These are phyloP conservation scores for Heterohyrax brucei DNA, from an alignment of 2,797 vertebrate genomes.

Conservation along the genomic window DNA sequence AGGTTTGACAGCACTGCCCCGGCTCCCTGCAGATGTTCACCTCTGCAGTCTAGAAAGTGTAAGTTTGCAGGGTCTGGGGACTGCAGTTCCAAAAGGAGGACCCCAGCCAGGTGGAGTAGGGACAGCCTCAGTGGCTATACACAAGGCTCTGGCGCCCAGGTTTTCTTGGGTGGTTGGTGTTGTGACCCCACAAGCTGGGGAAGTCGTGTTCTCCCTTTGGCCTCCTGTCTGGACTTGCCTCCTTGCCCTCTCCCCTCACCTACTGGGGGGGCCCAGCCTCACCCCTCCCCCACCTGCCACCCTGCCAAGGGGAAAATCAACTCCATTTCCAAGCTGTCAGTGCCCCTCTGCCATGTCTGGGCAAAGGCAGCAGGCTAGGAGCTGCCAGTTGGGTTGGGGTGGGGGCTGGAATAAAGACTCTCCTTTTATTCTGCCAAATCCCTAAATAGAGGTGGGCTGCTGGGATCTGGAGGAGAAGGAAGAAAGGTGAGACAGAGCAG, in stretches of 20 bases:
- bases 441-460: slow-evolving; percentile 46
- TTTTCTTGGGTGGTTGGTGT: background rate
- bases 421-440: slow-evolving; percentile 65
- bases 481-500: background rate
- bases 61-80: background rate
- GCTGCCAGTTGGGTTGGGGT: slow-evolving; percentile 72
- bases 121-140: background rate
- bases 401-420: slow-evolving; percentile 72
- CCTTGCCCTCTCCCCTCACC: slow-evolving; percentile 69
- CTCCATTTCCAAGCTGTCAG: slow-evolving; percentile 72
- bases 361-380: slow-evolving; percentile 78
- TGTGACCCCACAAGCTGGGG: slow-evolving; percentile 37
- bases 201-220: background rate
- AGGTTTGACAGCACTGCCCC: background rate
- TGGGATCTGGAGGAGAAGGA: background rate
- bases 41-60: background rate
- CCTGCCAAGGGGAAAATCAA: slow-evolving; percentile 82
- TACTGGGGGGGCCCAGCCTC: background rate
- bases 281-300: slow-evolving; percentile 57
- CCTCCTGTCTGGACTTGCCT: slow-evolving; percentile 64
- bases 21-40: background rate
- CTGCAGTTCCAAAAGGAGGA: background rate
- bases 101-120: background rate
- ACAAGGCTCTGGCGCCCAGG: background rate
- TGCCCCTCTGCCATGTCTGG: slow-evolving; percentile 83